Evolutionary conservation across 1,140 invertebrate genomes (phyloP), one percentile per base, ranked within the genome.

Genomic region (Anastrepha obliqua): DNA sequence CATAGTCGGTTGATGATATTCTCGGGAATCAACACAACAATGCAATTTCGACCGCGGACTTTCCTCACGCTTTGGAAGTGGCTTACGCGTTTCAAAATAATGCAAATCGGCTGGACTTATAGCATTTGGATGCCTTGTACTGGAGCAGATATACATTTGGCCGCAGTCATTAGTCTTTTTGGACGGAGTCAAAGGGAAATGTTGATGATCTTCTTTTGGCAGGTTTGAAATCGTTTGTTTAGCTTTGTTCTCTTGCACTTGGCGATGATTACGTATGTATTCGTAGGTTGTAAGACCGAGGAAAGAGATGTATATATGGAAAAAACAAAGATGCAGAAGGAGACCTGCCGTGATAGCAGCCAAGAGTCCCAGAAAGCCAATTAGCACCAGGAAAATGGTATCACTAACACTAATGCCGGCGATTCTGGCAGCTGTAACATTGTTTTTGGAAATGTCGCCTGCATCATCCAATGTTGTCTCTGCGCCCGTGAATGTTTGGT

Each of bases 201-300:
- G 87, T 89, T 88, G 5, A 60, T 64, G 64, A 89, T 89, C 7
- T 89, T 89, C 87, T 89, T 7, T 15, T 89, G 89, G 86, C 51
- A 89, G 89, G 47, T 59, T 74, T 89, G 90, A 78, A 89, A 89
- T 1, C 89, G 89, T 2, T 85, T 62, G 11, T 9, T 86, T 64
- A 11, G 74, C 62, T 51, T 91, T 93, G 39, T 91, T 90, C 87
- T 92, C 92, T 87, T 92, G 91, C 3, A 89, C 90, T 89, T 92
- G 94, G 0, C 95, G 92, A 89, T 96, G 95, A 86, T 94, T 95
- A 2, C 95, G 92, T 65, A 97, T 96, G 92, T 98, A 98, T 92
- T 98, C 98, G 93, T 98, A 98, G 0, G 98, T 98, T 7, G 97
- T 98, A 20, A 98, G 93, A 0, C 97, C 97, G 86, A 97, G 93